These are phyloP conservation scores for Microctonus brassicae DNA, from an alignment of 2,888 invertebrate genomes.

Conservation along the genomic window DNA sequence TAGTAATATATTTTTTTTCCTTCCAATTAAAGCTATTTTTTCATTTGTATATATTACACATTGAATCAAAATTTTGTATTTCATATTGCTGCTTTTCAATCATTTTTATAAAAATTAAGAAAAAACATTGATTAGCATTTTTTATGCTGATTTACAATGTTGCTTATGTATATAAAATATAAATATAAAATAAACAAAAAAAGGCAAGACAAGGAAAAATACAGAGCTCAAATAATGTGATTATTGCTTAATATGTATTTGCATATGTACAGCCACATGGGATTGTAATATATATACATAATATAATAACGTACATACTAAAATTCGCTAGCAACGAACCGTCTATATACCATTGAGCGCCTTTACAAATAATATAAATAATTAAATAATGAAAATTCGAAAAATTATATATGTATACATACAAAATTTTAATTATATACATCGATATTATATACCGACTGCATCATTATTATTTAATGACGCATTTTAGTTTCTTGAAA, in stretches of 20 bases:
- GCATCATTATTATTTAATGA: no score
- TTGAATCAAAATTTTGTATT: neutral
- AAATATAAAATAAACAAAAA: neutral
- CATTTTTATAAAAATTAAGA: neutral
- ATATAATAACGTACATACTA: no score
- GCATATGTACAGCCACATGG: neutral
- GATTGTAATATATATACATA: slow-evolving; percentile 2
- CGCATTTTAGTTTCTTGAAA: no score
- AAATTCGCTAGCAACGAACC: slow-evolving; percentile 14
- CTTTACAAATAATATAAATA: slow-evolving; percentile 15
- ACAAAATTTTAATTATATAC: neutral
- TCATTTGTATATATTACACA: neutral
- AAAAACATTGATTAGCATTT: neutral
- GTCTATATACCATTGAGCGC: slow-evolving; percentile 36
- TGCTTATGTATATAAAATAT: neutral
- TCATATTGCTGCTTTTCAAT: neutral
- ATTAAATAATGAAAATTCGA: no score
- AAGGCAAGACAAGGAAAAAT: neutral
- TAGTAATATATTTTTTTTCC: neutral
- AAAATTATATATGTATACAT: slow-evolving; percentile 6
- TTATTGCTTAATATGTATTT: neutral
- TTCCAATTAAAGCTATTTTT: neutral
- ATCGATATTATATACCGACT: no score
- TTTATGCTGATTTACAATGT: neutral
- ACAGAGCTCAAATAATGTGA: neutral